Evolutionary conservation across 2,888 invertebrate species (phyloP), one percentile per base, ranked within the genome.

Genomic region (Cheilosia variabilis): DNA sequence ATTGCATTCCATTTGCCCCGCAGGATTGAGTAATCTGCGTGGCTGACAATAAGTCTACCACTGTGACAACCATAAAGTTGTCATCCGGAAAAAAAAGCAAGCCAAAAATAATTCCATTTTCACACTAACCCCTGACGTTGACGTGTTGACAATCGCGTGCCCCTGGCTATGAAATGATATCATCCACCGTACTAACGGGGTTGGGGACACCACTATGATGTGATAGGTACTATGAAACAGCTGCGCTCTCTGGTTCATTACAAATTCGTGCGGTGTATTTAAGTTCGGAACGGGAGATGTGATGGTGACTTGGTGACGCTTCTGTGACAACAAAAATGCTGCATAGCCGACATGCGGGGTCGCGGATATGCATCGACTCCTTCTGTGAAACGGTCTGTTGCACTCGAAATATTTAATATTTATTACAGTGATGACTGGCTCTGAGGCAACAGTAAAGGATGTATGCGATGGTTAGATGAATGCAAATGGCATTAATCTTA

Each of bases 361-460:
- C 50, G 41, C 27, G 45, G 55, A 68, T 43, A 75, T 63, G 75
- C 75, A 62, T 69, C 69, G 63, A 68, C 57, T 68, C 37, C n/a
- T 58, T 34, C 47, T 3, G 2, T 15, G 55, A 9, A 15, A 69
- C 19, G 75, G 55, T 69, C 55, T 24, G 50, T 2, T 81, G 69
- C 50, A 63, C 34, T 13, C 43, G 63, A 22, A 63, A 63, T 81
- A 76, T 81, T 81, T 81, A 31, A 81, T 69, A 75, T 81, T 81
- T 76, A 75, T 75, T 69, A 34, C 69, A 10, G 10, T 34, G 47
- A 68, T 75, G 66, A 43, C 50, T 65, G 57, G 57, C 31, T 6
- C n/a, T 58, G 34, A 1, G 17, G 37, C 3, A 37, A 37, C 15
- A 34, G 58, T 9, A 50, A 10, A 50, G 45, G 22, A 62, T 69